A percentile compares a stretch with the other conserved stretches of the same genome.
These are phyloP conservation scores for Ichneumoninae sp. DNA, from an alignment of 2,888 invertebrate species.

Conservation along the genomic window DNA sequence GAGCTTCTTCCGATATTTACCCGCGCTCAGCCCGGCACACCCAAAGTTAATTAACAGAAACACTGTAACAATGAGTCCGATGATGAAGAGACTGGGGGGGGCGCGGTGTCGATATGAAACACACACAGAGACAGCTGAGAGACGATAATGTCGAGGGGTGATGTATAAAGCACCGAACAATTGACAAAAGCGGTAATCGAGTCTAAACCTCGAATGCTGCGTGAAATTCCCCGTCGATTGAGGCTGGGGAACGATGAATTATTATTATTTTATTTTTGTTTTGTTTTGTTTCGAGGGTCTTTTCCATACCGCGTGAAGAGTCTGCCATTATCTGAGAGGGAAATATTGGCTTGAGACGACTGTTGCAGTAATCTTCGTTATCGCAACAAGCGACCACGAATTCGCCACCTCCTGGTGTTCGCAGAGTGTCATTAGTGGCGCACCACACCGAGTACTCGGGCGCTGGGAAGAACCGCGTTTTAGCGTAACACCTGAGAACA, in stretches of 20 bases:
- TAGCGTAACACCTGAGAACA: slow-evolving; percentile 84
- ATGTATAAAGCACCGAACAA: slow-evolving; percentile 65
- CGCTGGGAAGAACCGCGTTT: slow-evolving; percentile 81
- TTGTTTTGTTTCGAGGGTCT: slow-evolving; percentile 67
- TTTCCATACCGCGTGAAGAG: slow-evolving; percentile 77
- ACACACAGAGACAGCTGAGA: slow-evolving; percentile 53
- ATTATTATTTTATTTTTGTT: neutral
- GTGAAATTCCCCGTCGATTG: slow-evolving; percentile 17
- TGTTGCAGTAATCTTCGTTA: slow-evolving; percentile 91
- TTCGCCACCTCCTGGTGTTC: slow-evolving; percentile 85
- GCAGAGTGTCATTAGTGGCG: slow-evolving; percentile 76
- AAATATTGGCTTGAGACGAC: slow-evolving; percentile 87
- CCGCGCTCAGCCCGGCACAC: slow-evolving; percentile 41
- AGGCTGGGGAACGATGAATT: neutral
- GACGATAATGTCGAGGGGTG: slow-evolving; percentile 63
- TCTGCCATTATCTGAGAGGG: slow-evolving; percentile 74
- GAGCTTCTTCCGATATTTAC: neutral
- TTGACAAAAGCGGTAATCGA: slow-evolving; percentile 66
- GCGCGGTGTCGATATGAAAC: slow-evolving; percentile 33
- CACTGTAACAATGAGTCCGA: slow-evolving; percentile 19
- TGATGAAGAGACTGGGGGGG: neutral
- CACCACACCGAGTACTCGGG: slow-evolving; percentile 81
- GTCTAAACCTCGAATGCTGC: slow-evolving; percentile 39
- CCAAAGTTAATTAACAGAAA: slow-evolving; percentile 3
- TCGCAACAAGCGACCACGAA: slow-evolving; percentile 93